These are phyloP conservation scores for Spinus olivaceus DNA, from an alignment of 2,797 vertebrate genomes.

Conservation along the genomic window DNA sequence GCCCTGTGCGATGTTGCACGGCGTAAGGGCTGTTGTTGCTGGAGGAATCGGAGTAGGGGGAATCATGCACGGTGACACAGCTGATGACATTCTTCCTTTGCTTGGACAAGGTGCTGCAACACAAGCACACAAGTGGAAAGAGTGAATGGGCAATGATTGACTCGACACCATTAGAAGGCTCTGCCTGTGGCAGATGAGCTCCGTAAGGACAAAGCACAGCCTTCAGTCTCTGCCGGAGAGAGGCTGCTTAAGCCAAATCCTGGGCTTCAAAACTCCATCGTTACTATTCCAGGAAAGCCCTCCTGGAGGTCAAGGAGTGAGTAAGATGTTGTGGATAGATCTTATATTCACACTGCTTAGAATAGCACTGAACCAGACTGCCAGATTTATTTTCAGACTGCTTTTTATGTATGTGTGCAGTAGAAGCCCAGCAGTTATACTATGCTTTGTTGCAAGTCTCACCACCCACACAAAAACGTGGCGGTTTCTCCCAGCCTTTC, in stretches of 20 bases:
- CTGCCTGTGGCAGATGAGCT: rapidly evolving
- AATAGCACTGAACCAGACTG: conserved; percentile 52
- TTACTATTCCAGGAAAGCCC: conserved; percentile 57
- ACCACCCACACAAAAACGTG: conserved; percentile 37
- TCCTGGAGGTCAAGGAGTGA: conserved; percentile 47
- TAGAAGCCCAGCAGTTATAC: conserved; percentile 49
- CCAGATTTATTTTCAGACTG: conserved; percentile 60
- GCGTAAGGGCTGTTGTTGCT: conserved; percentile 93
- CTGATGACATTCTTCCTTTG: conserved; percentile 99
- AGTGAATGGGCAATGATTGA: neutral
- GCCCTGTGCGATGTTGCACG: conserved; percentile 79
- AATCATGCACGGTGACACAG: conserved; percentile 98
- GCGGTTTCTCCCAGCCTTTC: conserved; percentile 13
- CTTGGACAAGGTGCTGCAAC: conserved; percentile 88
- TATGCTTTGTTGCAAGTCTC: conserved; percentile 60
- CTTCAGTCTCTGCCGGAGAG: neutral
- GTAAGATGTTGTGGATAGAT: conserved; percentile 34
- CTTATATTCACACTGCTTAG: conserved; percentile 25
- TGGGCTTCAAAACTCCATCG: neutral
- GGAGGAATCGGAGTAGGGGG: conserved; percentile 93
- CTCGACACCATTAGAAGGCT: neutral
- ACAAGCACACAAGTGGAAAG: conserved; percentile 2
- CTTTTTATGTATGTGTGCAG: conserved; percentile 42
- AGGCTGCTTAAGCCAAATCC: conserved; percentile 19
- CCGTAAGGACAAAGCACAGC: neutral